Conservation (phyloP, 92 coral and sea anemone genomes). For the Pocillopora meandrina region DNA sequence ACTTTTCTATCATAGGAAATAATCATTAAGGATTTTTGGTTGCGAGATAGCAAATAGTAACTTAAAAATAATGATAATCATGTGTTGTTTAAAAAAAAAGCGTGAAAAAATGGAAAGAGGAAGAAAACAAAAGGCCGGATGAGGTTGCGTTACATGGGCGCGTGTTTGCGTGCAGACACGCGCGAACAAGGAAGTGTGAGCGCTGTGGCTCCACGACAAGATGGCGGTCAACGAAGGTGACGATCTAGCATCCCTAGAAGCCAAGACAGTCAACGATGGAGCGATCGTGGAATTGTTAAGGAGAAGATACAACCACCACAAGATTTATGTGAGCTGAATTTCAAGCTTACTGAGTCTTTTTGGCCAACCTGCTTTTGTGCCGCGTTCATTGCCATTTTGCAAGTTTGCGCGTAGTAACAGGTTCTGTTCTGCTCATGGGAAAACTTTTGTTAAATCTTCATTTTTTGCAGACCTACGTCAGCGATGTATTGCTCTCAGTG, state of each 20-base stretch:
- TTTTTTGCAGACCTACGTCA: slow-evolving; percentile 49
- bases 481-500: slow-evolving; percentile 44
- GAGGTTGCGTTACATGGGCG: too few species aligned
- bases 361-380: neutral
- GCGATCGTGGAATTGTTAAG: slow-evolving; percentile 39
- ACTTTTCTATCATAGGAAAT: too few species aligned
- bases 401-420: neutral
- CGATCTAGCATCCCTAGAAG: slow-evolving; percentile 28
- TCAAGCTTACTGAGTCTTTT: neutral
- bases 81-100: too few species aligned
- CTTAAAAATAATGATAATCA: too few species aligned
- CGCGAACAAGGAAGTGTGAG: neutral
- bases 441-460: neutral
- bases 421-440: neutral
- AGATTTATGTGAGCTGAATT: slow-evolving; percentile 39
- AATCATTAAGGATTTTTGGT: too few species aligned
- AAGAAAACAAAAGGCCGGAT: too few species aligned
- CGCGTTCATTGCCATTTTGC: neutral
- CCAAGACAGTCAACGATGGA: slow-evolving; percentile 22
- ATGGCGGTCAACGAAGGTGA: slow-evolving; percentile 28
- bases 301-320: slow-evolving; percentile 27
- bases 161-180: too few species aligned
- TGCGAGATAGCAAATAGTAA: too few species aligned
- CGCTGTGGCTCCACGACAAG: neutral
- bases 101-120: too few species aligned